Evolutionary conservation across 2,888 invertebrate species (phyloP).

Genomic region (Tetramorium bicarinatum): DNA sequence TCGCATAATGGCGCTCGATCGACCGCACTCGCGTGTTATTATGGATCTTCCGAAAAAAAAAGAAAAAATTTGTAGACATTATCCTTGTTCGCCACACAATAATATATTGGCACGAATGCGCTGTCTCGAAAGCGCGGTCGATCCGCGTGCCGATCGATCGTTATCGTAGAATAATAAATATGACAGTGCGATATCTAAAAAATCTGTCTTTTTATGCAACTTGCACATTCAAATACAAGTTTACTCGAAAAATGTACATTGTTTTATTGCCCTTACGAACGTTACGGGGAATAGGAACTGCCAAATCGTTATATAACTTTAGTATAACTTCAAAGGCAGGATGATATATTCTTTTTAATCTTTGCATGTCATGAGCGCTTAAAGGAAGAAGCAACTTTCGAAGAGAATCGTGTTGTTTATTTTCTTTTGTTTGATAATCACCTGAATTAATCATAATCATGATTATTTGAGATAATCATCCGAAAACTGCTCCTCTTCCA

Average conservation of each 20-base stretch:
- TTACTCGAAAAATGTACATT: constrained; percentile 84
- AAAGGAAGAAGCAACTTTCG: not conserved
- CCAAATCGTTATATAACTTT: not conserved
- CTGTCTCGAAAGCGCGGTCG: constrained; percentile 65
- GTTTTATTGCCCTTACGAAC: constrained; percentile 84
- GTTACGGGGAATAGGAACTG: constrained; percentile 59
- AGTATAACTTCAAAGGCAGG: not conserved
- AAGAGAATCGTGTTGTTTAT: not conserved
- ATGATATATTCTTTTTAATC: not conserved
- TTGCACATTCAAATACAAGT: constrained; percentile 84
- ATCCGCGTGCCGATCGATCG: constrained; percentile 64
- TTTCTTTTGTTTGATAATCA: not conserved
- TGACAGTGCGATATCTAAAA: constrained; percentile 86
- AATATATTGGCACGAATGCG: constrained; percentile 37
- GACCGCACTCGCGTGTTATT: constrained; percentile 65
- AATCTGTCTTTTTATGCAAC: constrained; percentile 84
- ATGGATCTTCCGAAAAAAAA: constrained; percentile 52
- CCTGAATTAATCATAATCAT: not conserved
- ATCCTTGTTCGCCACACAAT: not conserved
- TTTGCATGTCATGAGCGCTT: not conserved
- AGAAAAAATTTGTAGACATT: not conserved
- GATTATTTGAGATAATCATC: not conserved
- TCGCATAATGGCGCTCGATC: constrained; percentile 77
- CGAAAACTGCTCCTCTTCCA: not conserved
- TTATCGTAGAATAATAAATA: constrained; percentile 81